Conservation (phyloP, 1,140 invertebrate genomes). For the Delia radicum region DNA sequence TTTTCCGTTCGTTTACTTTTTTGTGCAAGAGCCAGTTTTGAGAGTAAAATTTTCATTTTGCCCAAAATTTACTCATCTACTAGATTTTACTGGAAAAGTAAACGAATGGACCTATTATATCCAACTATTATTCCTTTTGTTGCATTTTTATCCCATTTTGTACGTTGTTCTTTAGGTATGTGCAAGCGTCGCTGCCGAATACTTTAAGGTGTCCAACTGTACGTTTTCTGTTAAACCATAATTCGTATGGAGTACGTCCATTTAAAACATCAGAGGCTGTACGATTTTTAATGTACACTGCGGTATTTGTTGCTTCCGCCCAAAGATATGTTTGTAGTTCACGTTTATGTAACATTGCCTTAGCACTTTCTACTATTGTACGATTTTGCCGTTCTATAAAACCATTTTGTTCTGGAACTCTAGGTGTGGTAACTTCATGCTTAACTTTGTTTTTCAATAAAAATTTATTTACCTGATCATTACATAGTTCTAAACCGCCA, state of each 20-base stretch:
- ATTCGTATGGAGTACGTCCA: constrained; percentile 44
- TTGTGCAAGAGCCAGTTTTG: no score
- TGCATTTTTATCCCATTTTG: no score
- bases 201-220: no score
- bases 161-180: no score
- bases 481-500: constrained; percentile 33
- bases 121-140: no score
- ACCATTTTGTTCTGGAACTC: constrained; percentile 56
- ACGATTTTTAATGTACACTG: constrained; percentile 49
- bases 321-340: constrained; percentile 54
- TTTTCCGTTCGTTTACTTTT: no score
- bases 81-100: no score
- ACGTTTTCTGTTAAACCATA: no score
- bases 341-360: constrained; percentile 50
- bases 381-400: constrained; percentile 54
- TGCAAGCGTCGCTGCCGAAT: no score
- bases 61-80: no score
- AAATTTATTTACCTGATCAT: constrained; percentile 17
- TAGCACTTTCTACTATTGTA: constrained; percentile 53
- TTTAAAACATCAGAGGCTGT: constrained; percentile 35
- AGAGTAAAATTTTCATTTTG: no score
- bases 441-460: constrained; percentile 28
- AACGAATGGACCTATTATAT: no score
- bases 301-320: constrained; percentile 56
- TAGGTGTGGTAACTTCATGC: constrained; percentile 33